Evolutionary conservation across 35 echinoderm and acorn worm genomes (phyloP), one percentile per base, ranked within the genome.

Genomic region (Apostichopus japonicus): DNA sequence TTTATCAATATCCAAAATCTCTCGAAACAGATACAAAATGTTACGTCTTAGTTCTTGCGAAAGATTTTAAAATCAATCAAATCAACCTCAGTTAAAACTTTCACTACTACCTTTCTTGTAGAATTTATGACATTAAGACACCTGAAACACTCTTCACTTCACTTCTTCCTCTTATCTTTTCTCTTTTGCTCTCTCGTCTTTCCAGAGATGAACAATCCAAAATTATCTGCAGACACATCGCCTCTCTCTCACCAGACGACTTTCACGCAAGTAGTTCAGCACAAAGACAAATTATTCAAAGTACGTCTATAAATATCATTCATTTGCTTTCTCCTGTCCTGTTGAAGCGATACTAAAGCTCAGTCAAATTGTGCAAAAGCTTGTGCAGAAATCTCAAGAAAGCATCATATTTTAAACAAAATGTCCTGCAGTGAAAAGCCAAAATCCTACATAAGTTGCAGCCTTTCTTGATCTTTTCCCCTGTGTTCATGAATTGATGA

Each of bases 191-290:
- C 67, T 72, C 67, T 72, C 67, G 0, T 6, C 67, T 72, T 72
- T 72, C 67, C 67, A 72, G 67, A 72, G 67, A 72, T 5, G 67
- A 72, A 72, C 67, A 72, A 72, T 72, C 67, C 67, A 72, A 72
- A 72, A 6, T 72, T 72, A 72, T 72, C 67, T 72, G 67, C 67
- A 72, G 67, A 72, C 67, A 72, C 67, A 5, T 72, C 67, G 67
- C 67, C 67, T 72, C 67, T 72, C 67, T 72, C 67, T 72, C 67
- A 72, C 67, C 67, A 72, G 67, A 72, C 67, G 67, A 72, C 67
- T 72, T 72, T 72, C 67, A 72, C 67, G 67, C 67, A 5, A 72
- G 67, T 72, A 72, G 67, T 72, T 72, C 67, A 72, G 67, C 67
- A 72, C 67, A 72, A 72, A 72, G 4, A 72, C 67, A 72, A 72